Evolutionary conservation across 2,113 vertebrate species (phyloP), one percentile per base, ranked within the genome.

Genomic region (Limnothrissa miodon): DNA sequence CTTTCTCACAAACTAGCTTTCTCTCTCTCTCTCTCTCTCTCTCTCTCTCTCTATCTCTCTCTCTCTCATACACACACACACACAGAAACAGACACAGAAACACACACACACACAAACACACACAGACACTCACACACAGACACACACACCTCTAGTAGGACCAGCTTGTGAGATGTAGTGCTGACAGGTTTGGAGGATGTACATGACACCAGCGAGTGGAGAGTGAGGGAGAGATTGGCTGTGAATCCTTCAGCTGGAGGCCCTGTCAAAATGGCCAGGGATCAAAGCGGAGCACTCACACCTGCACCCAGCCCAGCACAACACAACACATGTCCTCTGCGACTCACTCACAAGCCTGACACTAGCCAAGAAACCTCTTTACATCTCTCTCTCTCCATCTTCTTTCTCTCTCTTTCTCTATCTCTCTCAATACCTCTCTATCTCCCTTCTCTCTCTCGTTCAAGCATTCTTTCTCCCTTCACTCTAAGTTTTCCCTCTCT

Each of bases 281-380:
- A 82, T 87, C 84, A 85, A 87, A 83, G 82, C 45, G 5, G 15
- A 39, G 44, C 33, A 25, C 80, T 84, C 29, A 53, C 78, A 82
- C 29, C 45, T 48, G 36, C 78, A 56, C 19, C n/a, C 78, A 53
- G 48, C 42, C 80, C 78, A 80, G 29, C 13, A 21, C 45, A 36
- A 53, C 62, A 51, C 53, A 39, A 53, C 62, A 51, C 53, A 39
- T 33, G 39, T 78, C 21, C 33, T 33, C 36, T 36, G 81, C 36
- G 13, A 46, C 74, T 84, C 80, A 82, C 84, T 81, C 56, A 9
- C 29, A n/a, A 80, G 56, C 82, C 83, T 82, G 83, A 56, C 70
- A 82, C 80, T 62, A 85, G 78, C 80, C 80, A 25, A 44, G 45
- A 81, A 81, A 39, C 59, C 78, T 56, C 45, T 62, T 29, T 51